Evolutionary conservation across 2,888 invertebrate species (phyloP), one percentile per base, ranked within the genome.

Genomic region (Hemicrepidius hirtus): DNA sequence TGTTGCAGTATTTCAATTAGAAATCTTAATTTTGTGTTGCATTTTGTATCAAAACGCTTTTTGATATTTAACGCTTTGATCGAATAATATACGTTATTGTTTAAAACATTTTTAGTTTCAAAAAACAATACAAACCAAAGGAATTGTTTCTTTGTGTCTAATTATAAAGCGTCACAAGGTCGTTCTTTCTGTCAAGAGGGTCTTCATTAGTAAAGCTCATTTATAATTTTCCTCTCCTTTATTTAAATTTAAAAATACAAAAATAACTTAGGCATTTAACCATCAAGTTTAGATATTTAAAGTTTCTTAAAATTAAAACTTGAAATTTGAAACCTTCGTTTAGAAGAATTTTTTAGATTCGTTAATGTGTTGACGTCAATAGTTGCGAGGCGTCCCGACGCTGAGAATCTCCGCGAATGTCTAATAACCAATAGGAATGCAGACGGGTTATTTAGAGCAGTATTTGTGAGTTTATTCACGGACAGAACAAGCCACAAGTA

Each of bases 361-460:
- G 32, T 57, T 65, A 66, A 63, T n/a, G 62, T 64, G 18, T 44
- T 64, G 73, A 75, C 75, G 73, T 75, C 73, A 71, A 32, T 20
- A 24, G 50, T 10, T 46, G 57, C 69, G 57, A 59, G 64, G 44
- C 70, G 64, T 70, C 68, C 46, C 71, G 53, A 70, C 75, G 68
- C 62, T 55, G 60, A 66, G 60, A 76, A 71, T 71, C 74, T 66
- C 68, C 64, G 65, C 69, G 73, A 75, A 73, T 71, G 59, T 69
- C 57, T 37, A 57, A 73, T 73, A 75, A 76, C 75, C 71, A 75
- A 72, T 72, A 70, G 53, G 68, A 69, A 69, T 65, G 68, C 68
- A 67, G 67, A 67, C 64, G 46, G 65, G 76, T 76, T 76, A 76
- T 76, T 76, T 76, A 74, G 67, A 76, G 76, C 63, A 67, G 62